phyloP scores from a whole-genome alignment of 2,888 invertebrate species.

The Nomada ruficornis region DNA sequence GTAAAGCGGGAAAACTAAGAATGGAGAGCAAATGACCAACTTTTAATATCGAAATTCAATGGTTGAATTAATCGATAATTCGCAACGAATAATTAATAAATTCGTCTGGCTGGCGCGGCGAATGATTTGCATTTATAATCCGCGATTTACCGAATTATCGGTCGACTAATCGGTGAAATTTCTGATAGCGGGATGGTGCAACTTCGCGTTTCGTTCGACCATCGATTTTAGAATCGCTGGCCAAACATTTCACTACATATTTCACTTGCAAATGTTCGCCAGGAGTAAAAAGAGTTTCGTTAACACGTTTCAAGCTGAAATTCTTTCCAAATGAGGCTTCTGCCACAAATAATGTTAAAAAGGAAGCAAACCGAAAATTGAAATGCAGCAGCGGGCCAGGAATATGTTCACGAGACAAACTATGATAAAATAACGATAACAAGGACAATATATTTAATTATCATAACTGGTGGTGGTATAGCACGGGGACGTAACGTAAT shows the following conservation, averaged over 20 bases:
- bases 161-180: constrained; percentile 20
- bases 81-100: constrained; percentile 25
- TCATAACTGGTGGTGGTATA: no score
- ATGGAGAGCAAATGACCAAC: neutral
- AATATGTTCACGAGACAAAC: no score
- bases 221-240: constrained; percentile 12
- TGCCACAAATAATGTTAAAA: no score
- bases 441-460: no score
- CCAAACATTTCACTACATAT: constrained; percentile 7
- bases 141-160: constrained; percentile 18
- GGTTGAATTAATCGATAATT: neutral
- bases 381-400: no score
- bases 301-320: neutral
- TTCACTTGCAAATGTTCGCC: neutral
- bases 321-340: no score
- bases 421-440: no score
- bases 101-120: neutral
- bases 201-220: neutral
- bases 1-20: no score
- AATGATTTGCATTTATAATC: constrained; percentile 37
- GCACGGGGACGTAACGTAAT: no score
- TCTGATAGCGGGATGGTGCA: constrained; percentile 4
- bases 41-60: neutral
- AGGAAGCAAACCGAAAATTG: no score
- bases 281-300: neutral